A percentile compares a stretch with the other conserved stretches of the same genome.
Evolutionary conservation across 1,140 invertebrate genomes (phyloP).

Genomic region (Drosophila funebris): DNA sequence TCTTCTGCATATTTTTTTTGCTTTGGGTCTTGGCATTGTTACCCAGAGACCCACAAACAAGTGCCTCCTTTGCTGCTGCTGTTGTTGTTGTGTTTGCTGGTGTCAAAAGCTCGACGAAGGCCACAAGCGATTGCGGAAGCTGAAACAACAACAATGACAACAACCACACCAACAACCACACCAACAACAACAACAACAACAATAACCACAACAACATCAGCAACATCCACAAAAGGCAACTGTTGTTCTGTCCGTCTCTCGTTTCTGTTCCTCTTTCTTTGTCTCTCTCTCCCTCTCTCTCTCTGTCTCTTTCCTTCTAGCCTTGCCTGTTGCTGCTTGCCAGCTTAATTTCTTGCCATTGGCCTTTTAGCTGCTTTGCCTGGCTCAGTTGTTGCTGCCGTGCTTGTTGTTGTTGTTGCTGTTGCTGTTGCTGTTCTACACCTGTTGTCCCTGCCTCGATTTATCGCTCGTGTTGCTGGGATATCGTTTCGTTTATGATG

Average conservation of each 20-base stretch:
- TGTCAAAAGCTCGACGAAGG: constrained; percentile 40
- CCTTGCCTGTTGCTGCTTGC: background rate
- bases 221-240: constrained; percentile 31
- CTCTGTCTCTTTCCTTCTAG: background rate
- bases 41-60: constrained; percentile 42
- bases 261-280: background rate
- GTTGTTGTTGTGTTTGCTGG: constrained; percentile 5
- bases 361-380: constrained; percentile 8
- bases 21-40: constrained; percentile 29
- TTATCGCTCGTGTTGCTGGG: constrained; percentile 53
- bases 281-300: background rate
- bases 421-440: constrained; percentile 43
- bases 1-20: background rate
- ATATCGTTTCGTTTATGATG: constrained; percentile 55
- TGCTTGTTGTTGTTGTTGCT: constrained; percentile 4
- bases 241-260: constrained; percentile 13
- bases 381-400: constrained; percentile 8
- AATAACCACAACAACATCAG: constrained; percentile 25
- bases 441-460: constrained; percentile 69
- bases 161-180: constrained; percentile 32
- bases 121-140: constrained; percentile 40
- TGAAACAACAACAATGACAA: constrained; percentile 14
- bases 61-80: background rate
- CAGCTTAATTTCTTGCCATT: constrained; percentile 9
- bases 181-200: constrained; percentile 7